These are phyloP conservation scores for Micronisus gabar DNA, from an alignment of 2,113 vertebrate species.

Conservation along the genomic window DNA sequence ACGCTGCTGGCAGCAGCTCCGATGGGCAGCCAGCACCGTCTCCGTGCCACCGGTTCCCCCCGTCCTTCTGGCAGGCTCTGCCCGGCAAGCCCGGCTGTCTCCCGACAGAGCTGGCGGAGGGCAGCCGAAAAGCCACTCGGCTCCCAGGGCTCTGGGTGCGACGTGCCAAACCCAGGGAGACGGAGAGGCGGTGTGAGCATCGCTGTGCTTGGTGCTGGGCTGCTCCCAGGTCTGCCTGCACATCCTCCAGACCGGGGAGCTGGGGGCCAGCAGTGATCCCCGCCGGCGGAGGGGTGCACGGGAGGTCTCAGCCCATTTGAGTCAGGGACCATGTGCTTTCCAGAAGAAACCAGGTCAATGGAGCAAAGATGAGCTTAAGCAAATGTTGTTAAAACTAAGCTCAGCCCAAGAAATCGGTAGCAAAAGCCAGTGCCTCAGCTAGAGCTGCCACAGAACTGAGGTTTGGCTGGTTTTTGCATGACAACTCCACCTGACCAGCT, in stretches of 20 bases:
- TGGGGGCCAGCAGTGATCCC: neutral
- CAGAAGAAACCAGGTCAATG: too few species aligned
- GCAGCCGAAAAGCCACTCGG: neutral
- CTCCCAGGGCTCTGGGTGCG: neutral
- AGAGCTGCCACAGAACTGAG: neutral
- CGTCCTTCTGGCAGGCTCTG: neutral
- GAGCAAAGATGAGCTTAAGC: neutral
- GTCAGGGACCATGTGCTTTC: too few species aligned
- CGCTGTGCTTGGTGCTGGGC: neutral
- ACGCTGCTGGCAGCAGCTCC: conserved; percentile 57
- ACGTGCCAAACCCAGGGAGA: neutral
- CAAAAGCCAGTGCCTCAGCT: neutral
- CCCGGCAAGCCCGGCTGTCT: neutral
- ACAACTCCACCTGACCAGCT: neutral
- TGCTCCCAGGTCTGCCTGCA: neutral
- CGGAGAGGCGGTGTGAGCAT: rapidly evolving
- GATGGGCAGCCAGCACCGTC: conserved; percentile 20
- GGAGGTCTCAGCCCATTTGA: neutral
- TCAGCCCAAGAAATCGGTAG: neutral
- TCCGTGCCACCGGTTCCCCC: neutral
- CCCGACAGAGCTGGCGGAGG: neutral
- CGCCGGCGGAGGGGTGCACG: rapidly evolving
- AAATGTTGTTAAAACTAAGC: neutral
- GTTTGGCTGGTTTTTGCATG: too few species aligned
- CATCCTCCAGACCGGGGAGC: neutral